These are phyloP conservation scores for Gnathonemus echidnorhynchus DNA, from an alignment of 2,113 vertebrate genomes.

Conservation along the genomic window DNA sequence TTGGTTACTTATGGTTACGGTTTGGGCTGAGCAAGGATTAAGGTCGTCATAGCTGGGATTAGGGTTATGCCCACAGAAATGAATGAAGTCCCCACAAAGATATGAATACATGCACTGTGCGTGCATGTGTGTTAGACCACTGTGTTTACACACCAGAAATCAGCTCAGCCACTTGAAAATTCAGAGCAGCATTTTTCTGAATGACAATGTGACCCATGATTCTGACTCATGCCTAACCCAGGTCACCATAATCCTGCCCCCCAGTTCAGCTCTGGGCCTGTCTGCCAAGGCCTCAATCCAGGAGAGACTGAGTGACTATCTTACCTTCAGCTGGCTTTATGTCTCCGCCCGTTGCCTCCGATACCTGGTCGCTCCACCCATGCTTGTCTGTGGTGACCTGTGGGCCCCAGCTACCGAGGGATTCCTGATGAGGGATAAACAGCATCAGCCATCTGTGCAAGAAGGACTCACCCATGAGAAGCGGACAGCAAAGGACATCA, in stretches of 20 bases:
- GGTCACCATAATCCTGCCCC: conserved; percentile 51
- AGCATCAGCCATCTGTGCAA: not conserved
- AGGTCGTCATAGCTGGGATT: not conserved
- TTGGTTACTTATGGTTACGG: not conserved
- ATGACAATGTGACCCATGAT: not conserved
- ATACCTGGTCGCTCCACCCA: conserved; percentile 31
- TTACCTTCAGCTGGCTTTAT: conserved; percentile 53
- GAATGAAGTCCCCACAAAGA: not conserved
- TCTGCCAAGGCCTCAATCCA: not conserved
- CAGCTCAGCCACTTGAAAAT: not conserved
- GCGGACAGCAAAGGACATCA: not conserved
- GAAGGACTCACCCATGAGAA: not conserved
- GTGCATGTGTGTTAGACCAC: not conserved
- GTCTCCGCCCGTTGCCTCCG: conserved; percentile 38
- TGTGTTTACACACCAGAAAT: not conserved
- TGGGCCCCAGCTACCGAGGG: conserved; percentile 24
- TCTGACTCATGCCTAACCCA: conserved; percentile 46
- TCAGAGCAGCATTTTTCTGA: not conserved
- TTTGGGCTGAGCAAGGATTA: not conserved
- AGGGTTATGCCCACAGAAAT: not conserved
- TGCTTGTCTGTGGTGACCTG: conserved; percentile 36
- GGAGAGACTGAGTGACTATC: conserved; percentile 1
- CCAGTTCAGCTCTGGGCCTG: not conserved
- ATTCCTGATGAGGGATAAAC: conserved; percentile 42
- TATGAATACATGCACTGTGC: not conserved